Percentiles rank a stretch among this genome's conserved stretches.
Conservation (phyloP, 1,140 invertebrate species). For the Agrypnia vestita region DNA sequence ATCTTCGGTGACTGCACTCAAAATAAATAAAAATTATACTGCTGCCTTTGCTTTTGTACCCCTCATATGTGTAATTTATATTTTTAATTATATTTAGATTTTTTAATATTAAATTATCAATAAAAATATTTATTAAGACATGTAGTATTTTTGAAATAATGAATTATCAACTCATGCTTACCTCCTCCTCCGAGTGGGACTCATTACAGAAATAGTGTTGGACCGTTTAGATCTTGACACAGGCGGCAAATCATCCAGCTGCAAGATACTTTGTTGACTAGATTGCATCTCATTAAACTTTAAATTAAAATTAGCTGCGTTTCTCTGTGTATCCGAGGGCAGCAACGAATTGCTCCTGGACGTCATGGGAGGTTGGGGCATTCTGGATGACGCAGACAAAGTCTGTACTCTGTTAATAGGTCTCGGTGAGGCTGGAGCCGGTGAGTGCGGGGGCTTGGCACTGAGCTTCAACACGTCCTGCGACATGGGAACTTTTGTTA, state of each 20-base stretch:
- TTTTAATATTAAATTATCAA: too few relatives aligned
- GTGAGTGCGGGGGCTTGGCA: slow-evolving; percentile 72
- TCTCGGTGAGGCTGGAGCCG: slow-evolving; percentile 70
- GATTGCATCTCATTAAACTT: slow-evolving; percentile 55
- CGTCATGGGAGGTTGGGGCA: slow-evolving; percentile 2
- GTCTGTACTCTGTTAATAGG: slow-evolving; percentile 61
- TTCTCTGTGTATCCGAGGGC: slow-evolving; percentile 40
- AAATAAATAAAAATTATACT: too few relatives aligned
- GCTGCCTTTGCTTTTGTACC: too few relatives aligned
- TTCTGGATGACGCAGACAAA: slow-evolving; percentile 4
- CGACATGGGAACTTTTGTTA: slow-evolving; percentile 42
- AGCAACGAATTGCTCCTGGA: slow-evolving; percentile 43
- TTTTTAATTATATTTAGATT: too few relatives aligned
- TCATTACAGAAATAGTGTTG: slow-evolving; percentile 91
- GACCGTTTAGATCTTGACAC: slow-evolving; percentile 81
- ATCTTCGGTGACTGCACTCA: too few relatives aligned
- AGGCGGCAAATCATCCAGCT: slow-evolving; percentile 71
- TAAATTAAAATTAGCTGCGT: slow-evolving; percentile 55
- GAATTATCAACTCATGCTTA: slow-evolving; percentile 18
- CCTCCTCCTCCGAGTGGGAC: slow-evolving; percentile 74
- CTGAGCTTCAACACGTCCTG: slow-evolving; percentile 61
- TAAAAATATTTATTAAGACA: too few relatives aligned
- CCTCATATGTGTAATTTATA: too few relatives aligned
- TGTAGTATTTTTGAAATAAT: too few relatives aligned
- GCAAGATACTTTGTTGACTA: slow-evolving; percentile 50